These are phyloP conservation scores for Trissolcus brochymenae DNA, from an alignment of 2,888 invertebrate genomes.

Conservation along the genomic window DNA sequence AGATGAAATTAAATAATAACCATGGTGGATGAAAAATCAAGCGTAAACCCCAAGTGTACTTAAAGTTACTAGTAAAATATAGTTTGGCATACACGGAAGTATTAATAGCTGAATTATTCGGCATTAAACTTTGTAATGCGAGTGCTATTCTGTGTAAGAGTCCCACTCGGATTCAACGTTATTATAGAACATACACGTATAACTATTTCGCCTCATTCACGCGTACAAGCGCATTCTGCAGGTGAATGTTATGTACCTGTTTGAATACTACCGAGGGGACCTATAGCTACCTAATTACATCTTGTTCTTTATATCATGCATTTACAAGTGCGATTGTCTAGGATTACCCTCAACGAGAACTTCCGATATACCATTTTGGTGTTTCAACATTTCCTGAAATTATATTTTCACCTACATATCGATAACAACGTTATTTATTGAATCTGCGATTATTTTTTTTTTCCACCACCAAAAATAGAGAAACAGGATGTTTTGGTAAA, in stretches of 20 bases:
- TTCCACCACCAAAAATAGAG: too few species aligned
- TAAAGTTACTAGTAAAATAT: slow-evolving; percentile 51
- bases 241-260: slow-evolving; percentile 57
- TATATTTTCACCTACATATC: neutral
- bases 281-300: slow-evolving; percentile 72
- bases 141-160: slow-evolving; percentile 73
- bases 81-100: slow-evolving; percentile 62
- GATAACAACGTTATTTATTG: too few species aligned
- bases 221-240: slow-evolving; percentile 58
- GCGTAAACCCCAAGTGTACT: slow-evolving; percentile 36
- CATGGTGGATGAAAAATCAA: slow-evolving; percentile 28
- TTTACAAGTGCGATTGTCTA: slow-evolving; percentile 49
- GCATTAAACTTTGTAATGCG: slow-evolving; percentile 71
- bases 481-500: too few species aligned
- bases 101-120: slow-evolving; percentile 74
- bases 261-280: slow-evolving; percentile 68
- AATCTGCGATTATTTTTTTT: too few species aligned
- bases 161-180: slow-evolving; percentile 69
- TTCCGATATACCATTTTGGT: slow-evolving; percentile 27
- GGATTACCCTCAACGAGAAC: slow-evolving; percentile 30
- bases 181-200: slow-evolving; percentile 64
- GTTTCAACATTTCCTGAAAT: slow-evolving; percentile 7
- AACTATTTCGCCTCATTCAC: slow-evolving; percentile 60
- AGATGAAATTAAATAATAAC: slow-evolving; percentile 16
- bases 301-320: slow-evolving; percentile 69